phyloP scores from a whole-genome alignment of 2,113 vertebrate species.

The Brachyistius frenatus region DNA sequence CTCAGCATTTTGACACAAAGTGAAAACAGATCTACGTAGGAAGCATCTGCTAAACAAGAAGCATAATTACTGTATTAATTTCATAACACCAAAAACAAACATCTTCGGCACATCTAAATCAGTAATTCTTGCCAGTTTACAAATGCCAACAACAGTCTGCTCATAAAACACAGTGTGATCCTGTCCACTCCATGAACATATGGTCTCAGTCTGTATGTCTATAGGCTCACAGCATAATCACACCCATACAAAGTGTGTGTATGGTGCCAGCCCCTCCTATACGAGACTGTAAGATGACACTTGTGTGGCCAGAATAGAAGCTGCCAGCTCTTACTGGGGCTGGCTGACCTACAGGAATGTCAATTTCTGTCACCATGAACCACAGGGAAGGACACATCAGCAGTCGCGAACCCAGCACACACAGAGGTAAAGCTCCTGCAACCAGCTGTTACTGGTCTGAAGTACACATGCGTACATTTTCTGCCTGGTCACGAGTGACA shows the following conservation, averaged over 20 bases:
- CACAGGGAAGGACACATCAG: neutral
- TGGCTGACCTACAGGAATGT: constrained; percentile 32
- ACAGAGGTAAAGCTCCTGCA: constrained; percentile 42
- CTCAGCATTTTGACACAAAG: too few relatives aligned
- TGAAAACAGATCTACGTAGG: too few relatives aligned
- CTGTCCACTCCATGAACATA: neutral
- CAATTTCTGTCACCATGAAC: constrained; percentile 48
- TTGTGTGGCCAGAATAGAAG: constrained; percentile 71
- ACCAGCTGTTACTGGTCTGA: constrained; percentile 51
- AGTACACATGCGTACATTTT: constrained; percentile 6
- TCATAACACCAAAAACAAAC: too few relatives aligned
- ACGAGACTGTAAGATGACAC: constrained; percentile 37
- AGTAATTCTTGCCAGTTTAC: neutral
- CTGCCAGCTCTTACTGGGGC: constrained; percentile 68
- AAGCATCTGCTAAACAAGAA: neutral
- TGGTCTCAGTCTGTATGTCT: constrained; percentile 5
- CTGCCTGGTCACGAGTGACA: neutral
- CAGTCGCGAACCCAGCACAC: neutral
- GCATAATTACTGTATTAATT: too few relatives aligned
- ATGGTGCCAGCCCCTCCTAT: neutral
- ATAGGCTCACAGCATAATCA: constrained; percentile 20
- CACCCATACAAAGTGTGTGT: neutral
- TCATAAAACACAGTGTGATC: neutral
- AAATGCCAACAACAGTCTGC: neutral
- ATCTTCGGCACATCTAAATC: too few relatives aligned